Conservation (phyloP, 2,888 invertebrate genomes). For the Nipponacmea schrenckii region DNA sequence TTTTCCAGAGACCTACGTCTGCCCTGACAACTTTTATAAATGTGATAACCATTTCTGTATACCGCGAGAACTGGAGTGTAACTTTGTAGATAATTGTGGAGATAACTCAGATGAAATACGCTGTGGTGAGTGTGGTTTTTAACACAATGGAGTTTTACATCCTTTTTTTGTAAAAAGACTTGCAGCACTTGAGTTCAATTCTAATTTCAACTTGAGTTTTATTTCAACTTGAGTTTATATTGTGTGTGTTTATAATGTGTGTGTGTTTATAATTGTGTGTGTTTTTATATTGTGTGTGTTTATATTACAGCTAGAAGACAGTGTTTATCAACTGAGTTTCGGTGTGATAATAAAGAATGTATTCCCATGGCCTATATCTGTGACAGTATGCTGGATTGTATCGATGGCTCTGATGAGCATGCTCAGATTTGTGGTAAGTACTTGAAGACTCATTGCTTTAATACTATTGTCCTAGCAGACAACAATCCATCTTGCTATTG, state of each 20-base stretch:
- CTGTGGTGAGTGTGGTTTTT: conserved; percentile 62
- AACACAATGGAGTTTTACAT: neutral
- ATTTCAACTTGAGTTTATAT: no score
- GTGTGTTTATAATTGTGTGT: no score
- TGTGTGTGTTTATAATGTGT: no score
- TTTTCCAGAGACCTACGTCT: conserved; percentile 66
- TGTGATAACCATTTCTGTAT: conserved; percentile 70
- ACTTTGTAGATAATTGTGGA: conserved; percentile 67
- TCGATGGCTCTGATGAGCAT: conserved; percentile 61
- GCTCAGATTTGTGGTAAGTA: conserved; percentile 54
- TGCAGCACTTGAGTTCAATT: no score
- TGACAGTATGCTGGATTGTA: conserved; percentile 56
- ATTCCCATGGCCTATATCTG: conserved; percentile 67
- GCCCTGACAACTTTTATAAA: conserved; percentile 69
- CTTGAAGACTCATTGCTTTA: no score
- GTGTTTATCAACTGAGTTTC: conserved; percentile 69
- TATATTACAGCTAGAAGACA: conserved; percentile 62
- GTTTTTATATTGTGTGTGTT: no score
- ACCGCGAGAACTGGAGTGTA: conserved; percentile 64
- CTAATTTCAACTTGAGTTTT: no score
- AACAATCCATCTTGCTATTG: no score
- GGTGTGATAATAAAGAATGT: conserved; percentile 70
- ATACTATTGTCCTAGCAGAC: no score
- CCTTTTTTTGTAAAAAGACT: neutral
- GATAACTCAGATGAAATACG: conserved; percentile 68